These are phyloP conservation scores for Paradoxurus hermaphroditus DNA, from an alignment of 2,113 vertebrate genomes.

Conservation along the genomic window DNA sequence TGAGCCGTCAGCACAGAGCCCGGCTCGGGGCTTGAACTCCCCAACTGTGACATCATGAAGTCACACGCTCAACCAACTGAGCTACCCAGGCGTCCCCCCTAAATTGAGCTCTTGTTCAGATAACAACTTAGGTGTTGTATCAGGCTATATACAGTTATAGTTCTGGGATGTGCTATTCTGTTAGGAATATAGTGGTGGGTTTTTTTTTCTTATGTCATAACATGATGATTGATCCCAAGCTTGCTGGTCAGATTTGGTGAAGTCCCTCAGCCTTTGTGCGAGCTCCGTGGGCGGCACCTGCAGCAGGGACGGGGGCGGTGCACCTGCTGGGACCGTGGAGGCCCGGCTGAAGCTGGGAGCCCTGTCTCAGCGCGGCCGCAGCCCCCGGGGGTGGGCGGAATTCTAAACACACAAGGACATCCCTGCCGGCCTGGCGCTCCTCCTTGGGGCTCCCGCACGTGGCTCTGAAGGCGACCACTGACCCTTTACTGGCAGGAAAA, in stretches of 20 bases:
- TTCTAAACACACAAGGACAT: too few relatives aligned
- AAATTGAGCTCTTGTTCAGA: background rate
- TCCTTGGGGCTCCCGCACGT: background rate
- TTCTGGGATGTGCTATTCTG: background rate
- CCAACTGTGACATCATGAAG: too few relatives aligned
- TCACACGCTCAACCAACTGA: too few relatives aligned
- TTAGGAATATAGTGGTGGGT: background rate
- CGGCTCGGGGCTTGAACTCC: too few relatives aligned
- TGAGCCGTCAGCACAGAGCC: too few relatives aligned
- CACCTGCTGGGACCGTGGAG: background rate
- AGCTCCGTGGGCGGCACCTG: too few relatives aligned
- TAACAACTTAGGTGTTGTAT: background rate
- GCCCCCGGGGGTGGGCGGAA: background rate
- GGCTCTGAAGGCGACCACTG: background rate
- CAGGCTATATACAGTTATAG: background rate
- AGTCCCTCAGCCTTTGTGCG: background rate
- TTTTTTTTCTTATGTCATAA: background rate
- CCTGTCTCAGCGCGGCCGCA: too few relatives aligned
- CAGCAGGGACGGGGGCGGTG: accelerated
- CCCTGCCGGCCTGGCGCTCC: background rate
- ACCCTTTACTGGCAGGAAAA: background rate
- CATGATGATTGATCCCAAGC: background rate
- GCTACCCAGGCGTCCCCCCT: too few relatives aligned
- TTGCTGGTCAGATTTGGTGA: background rate
- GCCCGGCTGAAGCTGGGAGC: background rate